These are phyloP conservation scores for Eulithis prunata DNA, from an alignment of 2,888 invertebrate genomes.

Conservation along the genomic window DNA sequence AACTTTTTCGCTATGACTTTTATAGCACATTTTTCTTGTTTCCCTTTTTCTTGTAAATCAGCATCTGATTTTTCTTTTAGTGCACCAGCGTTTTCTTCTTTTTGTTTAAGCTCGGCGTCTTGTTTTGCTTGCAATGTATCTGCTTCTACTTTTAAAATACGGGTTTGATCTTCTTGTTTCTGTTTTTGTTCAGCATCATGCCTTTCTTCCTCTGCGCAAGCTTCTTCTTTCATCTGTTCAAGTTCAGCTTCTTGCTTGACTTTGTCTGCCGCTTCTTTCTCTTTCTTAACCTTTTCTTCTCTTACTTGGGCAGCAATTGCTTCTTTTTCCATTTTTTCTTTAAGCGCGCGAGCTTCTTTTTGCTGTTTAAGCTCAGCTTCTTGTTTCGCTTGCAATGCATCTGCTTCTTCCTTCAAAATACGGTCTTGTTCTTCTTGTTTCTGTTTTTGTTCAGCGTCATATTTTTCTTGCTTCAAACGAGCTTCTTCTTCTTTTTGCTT, in stretches of 20 bases:
- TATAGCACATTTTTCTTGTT: no score
- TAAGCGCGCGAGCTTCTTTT: not conserved
- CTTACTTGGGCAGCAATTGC: no score
- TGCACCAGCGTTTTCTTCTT: constrained; percentile 9
- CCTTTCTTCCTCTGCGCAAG: not conserved
- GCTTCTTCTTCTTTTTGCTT: constrained; percentile 8
- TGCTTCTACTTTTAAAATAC: constrained; percentile 7
- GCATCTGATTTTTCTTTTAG: constrained; percentile 9
- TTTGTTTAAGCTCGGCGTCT: not conserved
- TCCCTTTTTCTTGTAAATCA: not conserved
- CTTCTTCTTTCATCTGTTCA: not conserved
- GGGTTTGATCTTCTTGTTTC: constrained; percentile 12
- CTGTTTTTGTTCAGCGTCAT: constrained; percentile 23
- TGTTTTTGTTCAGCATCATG: not conserved
- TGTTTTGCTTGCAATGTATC: no score
- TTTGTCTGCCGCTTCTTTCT: no score
- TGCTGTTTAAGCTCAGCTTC: constrained; percentile 2
- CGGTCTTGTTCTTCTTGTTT: constrained; percentile 25
- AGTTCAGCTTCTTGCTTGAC: constrained; percentile 24
- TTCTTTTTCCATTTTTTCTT: constrained; percentile 11
- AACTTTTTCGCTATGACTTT: no score
- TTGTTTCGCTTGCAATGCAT: constrained; percentile 2
- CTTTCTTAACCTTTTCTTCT: no score
- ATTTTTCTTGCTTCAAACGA: constrained; percentile 1
- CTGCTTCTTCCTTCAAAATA: constrained; percentile 12